phyloP scores from a whole-genome alignment of 1,140 invertebrate genomes.

The Lordiphosa clarofinis region DNA sequence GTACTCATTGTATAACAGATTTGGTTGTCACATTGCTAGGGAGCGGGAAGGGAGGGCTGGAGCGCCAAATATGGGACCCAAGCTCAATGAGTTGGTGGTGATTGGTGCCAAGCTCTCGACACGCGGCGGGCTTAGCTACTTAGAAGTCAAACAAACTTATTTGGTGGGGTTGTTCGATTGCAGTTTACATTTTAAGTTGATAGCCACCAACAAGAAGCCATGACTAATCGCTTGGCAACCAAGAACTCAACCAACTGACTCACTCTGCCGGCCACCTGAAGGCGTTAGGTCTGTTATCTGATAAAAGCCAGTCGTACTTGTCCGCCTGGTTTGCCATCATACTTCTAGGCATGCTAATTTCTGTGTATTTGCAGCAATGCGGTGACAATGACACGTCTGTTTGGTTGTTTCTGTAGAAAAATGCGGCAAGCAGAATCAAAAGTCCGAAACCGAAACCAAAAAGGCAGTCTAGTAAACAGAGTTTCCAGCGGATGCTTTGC shows the following conservation, averaged over 20 bases:
- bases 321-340: conserved; percentile 28
- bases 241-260: conserved; percentile 40
- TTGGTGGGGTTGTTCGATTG: conserved; percentile 40
- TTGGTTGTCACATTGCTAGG: conserved; percentile 29
- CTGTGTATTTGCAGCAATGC: conserved; percentile 44
- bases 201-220: conserved; percentile 15
- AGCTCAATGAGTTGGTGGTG: conserved; percentile 34
- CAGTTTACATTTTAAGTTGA: conserved; percentile 5
- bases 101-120: conserved; percentile 30
- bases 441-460: conserved; percentile 14
- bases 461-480: conserved; percentile 9
- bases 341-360: conserved; percentile 32
- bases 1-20: conserved; percentile 26
- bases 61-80: conserved; percentile 33
- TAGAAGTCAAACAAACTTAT: conserved; percentile 37
- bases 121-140: conserved; percentile 26
- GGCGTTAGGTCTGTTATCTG: conserved; percentile 25
- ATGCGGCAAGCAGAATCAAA: conserved; percentile 39
- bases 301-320: conserved; percentile 10
- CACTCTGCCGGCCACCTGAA: conserved; percentile 22
- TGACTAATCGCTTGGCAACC: conserved; percentile 55
- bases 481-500: conserved; percentile 54
- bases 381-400: conserved; percentile 39
- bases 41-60: conserved; percentile 2
- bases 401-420: conserved; percentile 50